Evolutionary conservation across 2,888 invertebrate genomes (phyloP), one percentile per base, ranked within the genome.

Genomic region (Caradrina clavipalpis): DNA sequence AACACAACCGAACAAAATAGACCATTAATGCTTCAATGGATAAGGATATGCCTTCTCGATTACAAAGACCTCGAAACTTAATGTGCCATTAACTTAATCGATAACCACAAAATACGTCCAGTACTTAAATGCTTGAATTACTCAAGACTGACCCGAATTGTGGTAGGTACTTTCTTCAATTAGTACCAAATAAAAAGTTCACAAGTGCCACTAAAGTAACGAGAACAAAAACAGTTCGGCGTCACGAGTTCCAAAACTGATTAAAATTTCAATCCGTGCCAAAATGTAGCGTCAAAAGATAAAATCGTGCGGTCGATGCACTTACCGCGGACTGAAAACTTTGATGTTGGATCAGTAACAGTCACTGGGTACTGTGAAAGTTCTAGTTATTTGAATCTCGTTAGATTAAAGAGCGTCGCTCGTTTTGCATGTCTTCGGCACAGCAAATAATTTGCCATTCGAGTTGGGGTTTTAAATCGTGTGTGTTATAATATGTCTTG

Each of bases 271-370:
- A 89, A 90, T 92, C 91, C 93, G 92, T 93, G 91, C 89, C 91
- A 90, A 93, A 87, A 91, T 91, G 89, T 89, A 88, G 89, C 93
- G 91, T 92, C 90, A 90, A 92, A n/a, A 89, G 89, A 91, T 92
- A 89, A 90, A 90, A 73, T 90, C 88, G 90, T 87, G 87, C 91
- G 93, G 93, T 93, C 93, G 89, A 88, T 89, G 93, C 91, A 90
- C 93, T 87, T 87, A 71, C 70, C 65, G 71, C 69, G 67, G 57
- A 69, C 74, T 73, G 82, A 70, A 72, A 64, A 72, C 54, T 69
- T 58, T 65, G n/a, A 35, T 50, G 53, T 64, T 59, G 54, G 31
- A 60, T 47, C 65, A 19, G 66, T 66, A 72, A 69, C 72, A 47
- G 45, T 58, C 31, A 51, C 45, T 62, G 4, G 0, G n/a, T 55